Conservation (phyloP, 1,140 invertebrate species). For the Oscheius sp. region DNA sequence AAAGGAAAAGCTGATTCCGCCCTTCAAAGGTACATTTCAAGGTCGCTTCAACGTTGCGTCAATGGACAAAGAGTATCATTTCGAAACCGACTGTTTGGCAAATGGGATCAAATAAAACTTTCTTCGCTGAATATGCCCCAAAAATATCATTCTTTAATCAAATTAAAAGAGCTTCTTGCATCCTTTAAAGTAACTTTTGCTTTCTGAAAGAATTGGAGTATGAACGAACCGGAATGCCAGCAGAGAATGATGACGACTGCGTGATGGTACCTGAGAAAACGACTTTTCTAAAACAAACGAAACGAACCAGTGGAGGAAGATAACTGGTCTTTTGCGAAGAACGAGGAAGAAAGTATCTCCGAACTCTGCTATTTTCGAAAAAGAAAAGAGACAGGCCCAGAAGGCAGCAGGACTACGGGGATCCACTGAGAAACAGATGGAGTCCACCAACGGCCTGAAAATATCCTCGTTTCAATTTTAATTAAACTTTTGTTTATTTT, state of each 20-base stretch:
- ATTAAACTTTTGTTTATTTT: background rate
- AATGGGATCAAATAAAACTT: too few relatives aligned
- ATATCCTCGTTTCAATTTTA: background rate
- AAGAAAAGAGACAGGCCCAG: slow-evolving; percentile 79
- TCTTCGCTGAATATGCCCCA: too few relatives aligned
- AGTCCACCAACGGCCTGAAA: slow-evolving; percentile 72
- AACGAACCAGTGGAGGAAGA: slow-evolving; percentile 85
- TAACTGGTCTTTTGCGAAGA: slow-evolving; percentile 86
- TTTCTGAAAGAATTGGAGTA: slow-evolving; percentile 22
- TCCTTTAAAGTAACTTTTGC: too few relatives aligned
- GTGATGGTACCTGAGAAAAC: slow-evolving; percentile 65
- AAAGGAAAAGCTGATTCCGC: too few relatives aligned
- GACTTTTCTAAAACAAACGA: background rate
- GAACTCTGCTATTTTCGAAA: slow-evolving; percentile 89
- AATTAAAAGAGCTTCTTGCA: too few relatives aligned
- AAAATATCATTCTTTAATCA: too few relatives aligned
- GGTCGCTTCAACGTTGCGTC: too few relatives aligned
- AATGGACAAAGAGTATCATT: too few relatives aligned
- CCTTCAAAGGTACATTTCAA: too few relatives aligned
- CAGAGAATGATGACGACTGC: slow-evolving; percentile 78
- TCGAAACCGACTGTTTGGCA: too few relatives aligned
- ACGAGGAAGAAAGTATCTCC: slow-evolving; percentile 97
- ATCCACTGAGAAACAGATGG: slow-evolving; percentile 85
- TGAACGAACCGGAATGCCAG: slow-evolving; percentile 87
- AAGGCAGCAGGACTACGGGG: slow-evolving; percentile 80